A percentile compares a stretch with the other conserved stretches of the same genome.
Evolutionary conservation across 2,888 invertebrate genomes (phyloP).

Genomic region (Luffia ferchaultella): DNA sequence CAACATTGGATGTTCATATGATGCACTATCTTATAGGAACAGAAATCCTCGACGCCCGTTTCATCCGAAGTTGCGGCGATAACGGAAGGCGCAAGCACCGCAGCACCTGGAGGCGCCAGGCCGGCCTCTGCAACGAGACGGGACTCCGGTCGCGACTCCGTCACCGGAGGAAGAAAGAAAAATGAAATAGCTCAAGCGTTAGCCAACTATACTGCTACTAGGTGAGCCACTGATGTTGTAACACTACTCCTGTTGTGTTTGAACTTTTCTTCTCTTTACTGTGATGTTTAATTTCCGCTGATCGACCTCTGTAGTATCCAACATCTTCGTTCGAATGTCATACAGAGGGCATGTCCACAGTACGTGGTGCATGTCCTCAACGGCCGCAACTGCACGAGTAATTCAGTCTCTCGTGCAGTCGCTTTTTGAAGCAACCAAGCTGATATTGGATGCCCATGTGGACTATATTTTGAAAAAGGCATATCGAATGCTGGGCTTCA

Average conservation of each 20-base stretch:
- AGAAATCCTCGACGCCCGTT: slow-evolving; percentile 45
- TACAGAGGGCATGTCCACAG: too few species aligned
- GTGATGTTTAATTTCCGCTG: neutral
- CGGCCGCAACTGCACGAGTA: too few species aligned
- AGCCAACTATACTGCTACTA: slow-evolving; percentile 90
- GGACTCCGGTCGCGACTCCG: slow-evolving; percentile 50
- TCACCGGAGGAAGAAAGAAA: slow-evolving; percentile 69
- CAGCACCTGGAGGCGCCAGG: slow-evolving; percentile 15
- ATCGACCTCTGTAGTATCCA: too few species aligned
- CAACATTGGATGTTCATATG: too few species aligned
- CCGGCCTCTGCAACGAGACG: slow-evolving; percentile 23
- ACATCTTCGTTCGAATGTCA: too few species aligned
- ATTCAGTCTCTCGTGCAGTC: too few species aligned
- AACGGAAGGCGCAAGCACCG: slow-evolving; percentile 26
- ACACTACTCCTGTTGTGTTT: neutral
- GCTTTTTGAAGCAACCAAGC: too few species aligned
- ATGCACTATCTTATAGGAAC: too few species aligned
- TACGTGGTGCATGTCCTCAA: too few species aligned
- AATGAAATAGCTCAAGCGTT: slow-evolving; percentile 95
- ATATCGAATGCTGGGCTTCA: too few species aligned
- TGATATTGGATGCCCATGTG: too few species aligned
- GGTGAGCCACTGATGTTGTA: slow-evolving; percentile 21
- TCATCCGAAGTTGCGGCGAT: slow-evolving; percentile 54
- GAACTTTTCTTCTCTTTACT: neutral
- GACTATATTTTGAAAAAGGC: too few species aligned